Base-by-base conservation (phyloP, 2,797 vertebrate genomes). In the Tinamus major region DNA sequence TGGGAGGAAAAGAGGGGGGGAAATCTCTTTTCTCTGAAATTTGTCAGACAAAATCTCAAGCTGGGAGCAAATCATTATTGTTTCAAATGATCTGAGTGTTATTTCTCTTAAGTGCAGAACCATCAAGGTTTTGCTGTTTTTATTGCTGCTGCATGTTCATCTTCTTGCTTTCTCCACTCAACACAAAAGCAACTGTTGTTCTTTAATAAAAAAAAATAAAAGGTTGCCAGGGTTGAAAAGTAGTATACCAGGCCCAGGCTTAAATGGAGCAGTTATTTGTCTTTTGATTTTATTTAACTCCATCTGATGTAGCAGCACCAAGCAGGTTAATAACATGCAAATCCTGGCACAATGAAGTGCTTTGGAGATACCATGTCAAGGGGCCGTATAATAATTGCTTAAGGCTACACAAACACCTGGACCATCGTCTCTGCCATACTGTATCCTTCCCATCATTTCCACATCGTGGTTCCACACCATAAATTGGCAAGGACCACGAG, bases 281-380 rank as follows among this genome's bases (percentile, higher is more conserved):
- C 55, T 92, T 90, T 77, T 89, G 62, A 31, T 18, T 90, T 31
- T 90, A 95, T 92, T 76, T 42, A 78, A 3, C 37, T 90, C 68
- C 37, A 85, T 85, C 31, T 65, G 35, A 78, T 83, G 58, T 46
- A 90, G 49, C 48, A 87, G 85, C 1, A 4, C 46, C 31, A 41
- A 76, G 55, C 72, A 94, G 81, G 79, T 94, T 95, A 95, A 93
- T 83, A 91, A 85, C 33, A 91, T 89, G 87, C 78, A 94, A 94
- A 95, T 87, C 93, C 88, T 82, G 76, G 78, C 88, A 92, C 78
- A 88, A 75, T 69, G 75, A 76, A 91, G 58, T 69, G 94, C 39
- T 89, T 87, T 91, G 84, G 78, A 89, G 76, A 55, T 93, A 76
- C 80, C 80, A 89, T 41, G 86, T 87, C 81, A 93, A 91, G 86